Conservation (phyloP, 2,797 vertebrate species). For the Echiichthys vipera region DNA sequence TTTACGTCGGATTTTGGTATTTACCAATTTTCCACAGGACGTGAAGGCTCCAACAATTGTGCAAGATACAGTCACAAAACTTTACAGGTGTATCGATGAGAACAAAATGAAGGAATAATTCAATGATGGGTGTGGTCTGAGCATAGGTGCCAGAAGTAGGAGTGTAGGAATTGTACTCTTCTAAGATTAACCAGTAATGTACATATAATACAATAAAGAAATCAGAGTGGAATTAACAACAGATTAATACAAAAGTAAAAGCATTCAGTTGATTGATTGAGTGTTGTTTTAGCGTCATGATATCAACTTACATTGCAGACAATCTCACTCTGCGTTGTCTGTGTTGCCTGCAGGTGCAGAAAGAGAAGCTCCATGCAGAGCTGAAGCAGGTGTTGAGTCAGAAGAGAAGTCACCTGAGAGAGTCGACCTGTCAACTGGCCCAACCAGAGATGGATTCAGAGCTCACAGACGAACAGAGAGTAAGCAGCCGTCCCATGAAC, state of each 20-base stretch:
- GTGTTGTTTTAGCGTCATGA: not conserved
- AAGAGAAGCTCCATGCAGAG: slow-evolving; percentile 92
- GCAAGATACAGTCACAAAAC: too few species aligned
- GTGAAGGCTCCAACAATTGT: too few species aligned
- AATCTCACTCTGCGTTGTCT: not conserved
- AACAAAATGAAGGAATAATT: too few species aligned
- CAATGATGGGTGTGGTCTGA: too few species aligned
- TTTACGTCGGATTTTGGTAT: too few species aligned
- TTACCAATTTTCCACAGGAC: too few species aligned
- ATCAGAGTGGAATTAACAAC: not conserved
- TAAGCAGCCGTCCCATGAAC: slow-evolving; percentile 55
- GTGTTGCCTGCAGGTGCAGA: slow-evolving; percentile 79
- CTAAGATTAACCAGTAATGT: not conserved
- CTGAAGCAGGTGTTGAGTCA: slow-evolving; percentile 89
- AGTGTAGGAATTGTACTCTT: not conserved
- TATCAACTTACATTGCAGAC: not conserved
- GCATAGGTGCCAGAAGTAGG: too few species aligned
- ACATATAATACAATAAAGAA: not conserved
- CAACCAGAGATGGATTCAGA: slow-evolving; percentile 84
- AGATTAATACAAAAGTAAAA: not conserved
- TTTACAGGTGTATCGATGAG: too few species aligned
- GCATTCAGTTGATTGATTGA: not conserved
- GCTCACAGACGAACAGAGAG: slow-evolving; percentile 76
- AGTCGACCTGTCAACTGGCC: slow-evolving; percentile 72
- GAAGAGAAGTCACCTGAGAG: slow-evolving; percentile 84